Percentiles rank a stretch among this genome's conserved stretches.
These are phyloP conservation scores for Lepidotrigona ventralis DNA, from an alignment of 1,140 invertebrate genomes.

Conservation along the genomic window DNA sequence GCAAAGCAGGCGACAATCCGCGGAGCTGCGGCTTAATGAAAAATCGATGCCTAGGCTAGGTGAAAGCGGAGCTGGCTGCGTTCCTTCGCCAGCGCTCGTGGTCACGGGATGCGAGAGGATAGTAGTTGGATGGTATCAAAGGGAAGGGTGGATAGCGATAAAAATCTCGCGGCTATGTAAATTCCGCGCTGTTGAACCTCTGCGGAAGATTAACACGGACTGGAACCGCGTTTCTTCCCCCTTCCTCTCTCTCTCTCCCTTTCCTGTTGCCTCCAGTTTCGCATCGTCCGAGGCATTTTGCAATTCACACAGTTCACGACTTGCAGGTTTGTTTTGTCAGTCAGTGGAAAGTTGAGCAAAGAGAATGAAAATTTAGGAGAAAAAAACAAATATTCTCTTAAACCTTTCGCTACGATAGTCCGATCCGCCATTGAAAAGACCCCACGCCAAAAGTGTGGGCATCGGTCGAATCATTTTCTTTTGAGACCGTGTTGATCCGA, in stretches of 20 bases:
- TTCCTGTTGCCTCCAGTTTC: no score
- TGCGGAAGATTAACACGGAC: constrained; percentile 63
- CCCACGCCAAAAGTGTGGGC: no score
- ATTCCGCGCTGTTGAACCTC: constrained; percentile 61
- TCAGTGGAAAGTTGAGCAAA: neutral
- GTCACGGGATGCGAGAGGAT: neutral
- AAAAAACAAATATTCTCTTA: no score
- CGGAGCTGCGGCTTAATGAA: constrained; percentile 59
- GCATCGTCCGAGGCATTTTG: neutral
- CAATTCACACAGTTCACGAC: no score
- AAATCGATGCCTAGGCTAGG: constrained; percentile 58
- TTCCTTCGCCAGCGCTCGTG: neutral
- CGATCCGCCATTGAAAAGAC: no score
- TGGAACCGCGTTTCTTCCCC: neutral
- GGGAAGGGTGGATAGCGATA: constrained; percentile 56
- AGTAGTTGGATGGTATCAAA: neutral
- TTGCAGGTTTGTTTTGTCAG: neutral
- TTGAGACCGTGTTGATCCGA: no score
- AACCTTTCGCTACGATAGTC: no score
- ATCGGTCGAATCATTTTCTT: no score
- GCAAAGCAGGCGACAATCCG: constrained; percentile 56
- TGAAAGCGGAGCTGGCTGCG: constrained; percentile 16
- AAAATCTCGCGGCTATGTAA: constrained; percentile 69
- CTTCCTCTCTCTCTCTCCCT: constrained; percentile 3
- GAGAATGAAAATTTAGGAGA: no score